Evolutionary conservation across 2,797 vertebrate genomes (phyloP).

Genomic region (Mus spretus): DNA sequence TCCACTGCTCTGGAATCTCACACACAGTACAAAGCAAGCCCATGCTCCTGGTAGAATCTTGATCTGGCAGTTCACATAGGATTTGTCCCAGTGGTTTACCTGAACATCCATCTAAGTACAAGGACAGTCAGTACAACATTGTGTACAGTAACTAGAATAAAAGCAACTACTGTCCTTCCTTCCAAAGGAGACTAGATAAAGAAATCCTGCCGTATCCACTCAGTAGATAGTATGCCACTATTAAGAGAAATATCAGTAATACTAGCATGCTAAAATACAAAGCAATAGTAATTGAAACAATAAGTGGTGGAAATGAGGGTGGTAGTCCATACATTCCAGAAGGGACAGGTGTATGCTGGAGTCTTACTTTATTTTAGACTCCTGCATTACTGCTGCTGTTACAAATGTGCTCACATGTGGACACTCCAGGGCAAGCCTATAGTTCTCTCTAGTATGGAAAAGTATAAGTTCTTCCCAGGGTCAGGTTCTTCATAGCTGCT

Average conservation of each 20-base stretch:
- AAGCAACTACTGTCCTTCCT: background rate
- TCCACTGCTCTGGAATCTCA: conserved; percentile 18
- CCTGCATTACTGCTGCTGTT: background rate
- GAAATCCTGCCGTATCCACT: background rate
- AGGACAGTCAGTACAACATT: background rate
- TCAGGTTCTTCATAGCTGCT: background rate
- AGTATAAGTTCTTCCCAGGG: background rate
- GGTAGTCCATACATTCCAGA: background rate
- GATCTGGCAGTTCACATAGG: background rate
- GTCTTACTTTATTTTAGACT: background rate
- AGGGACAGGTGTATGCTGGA: background rate
- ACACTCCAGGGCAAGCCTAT: background rate
- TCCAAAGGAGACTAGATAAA: background rate
- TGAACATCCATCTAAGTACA: background rate
- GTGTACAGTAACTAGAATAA: conserved; percentile 8
- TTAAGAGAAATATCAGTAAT: background rate
- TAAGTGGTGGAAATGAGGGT: background rate
- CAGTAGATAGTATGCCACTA: background rate
- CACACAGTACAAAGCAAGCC: background rate
- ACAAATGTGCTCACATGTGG: background rate
- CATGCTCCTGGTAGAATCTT: background rate
- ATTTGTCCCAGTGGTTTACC: conserved; percentile 24
- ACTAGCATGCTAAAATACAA: background rate
- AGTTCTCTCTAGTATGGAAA: background rate
- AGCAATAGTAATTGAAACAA: background rate